phyloP scores from a whole-genome alignment of 2,888 invertebrate genomes.

The Copidosoma aretas region DNA sequence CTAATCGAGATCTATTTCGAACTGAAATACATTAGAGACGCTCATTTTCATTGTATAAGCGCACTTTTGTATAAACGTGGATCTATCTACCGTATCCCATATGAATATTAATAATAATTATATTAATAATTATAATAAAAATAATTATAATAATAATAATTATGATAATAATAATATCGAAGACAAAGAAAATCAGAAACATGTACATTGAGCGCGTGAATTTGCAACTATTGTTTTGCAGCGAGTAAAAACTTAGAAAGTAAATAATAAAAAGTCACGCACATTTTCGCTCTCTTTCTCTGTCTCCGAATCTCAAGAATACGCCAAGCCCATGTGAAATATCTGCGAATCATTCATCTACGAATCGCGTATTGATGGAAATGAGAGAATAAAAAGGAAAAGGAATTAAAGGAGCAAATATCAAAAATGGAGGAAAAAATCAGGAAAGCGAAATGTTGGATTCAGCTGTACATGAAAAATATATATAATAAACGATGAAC shows the following conservation, averaged over 20 bases:
- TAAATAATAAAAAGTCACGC: conserved; percentile 1
- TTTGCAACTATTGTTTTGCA: no score
- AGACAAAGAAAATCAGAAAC: no score
- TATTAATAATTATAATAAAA: no score
- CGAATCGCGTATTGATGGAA: conserved; percentile 29
- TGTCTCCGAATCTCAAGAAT: conserved; percentile 52
- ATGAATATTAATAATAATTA: no score
- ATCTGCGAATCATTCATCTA: conserved; percentile 45
- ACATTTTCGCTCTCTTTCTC: conserved; percentile 53
- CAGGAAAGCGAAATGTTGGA: conserved; percentile 19
- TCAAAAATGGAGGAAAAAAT: conserved; percentile 30
- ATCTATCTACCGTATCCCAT: no score
- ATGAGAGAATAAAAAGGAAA: conserved; percentile 1
- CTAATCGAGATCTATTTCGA: no score
- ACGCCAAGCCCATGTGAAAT: conserved; percentile 41
- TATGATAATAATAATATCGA: no score
- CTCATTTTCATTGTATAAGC: neutral
- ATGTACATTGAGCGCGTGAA: no score
- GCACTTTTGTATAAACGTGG: neutral
- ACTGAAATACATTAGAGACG: neutral
- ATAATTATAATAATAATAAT: conserved; percentile 5
- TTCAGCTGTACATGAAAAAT: conserved; percentile 36
- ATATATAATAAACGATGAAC: conserved; percentile 44
- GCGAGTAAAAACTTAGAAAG: neutral
- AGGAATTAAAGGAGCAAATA: conserved; percentile 32